phyloP scores from a whole-genome alignment of 2,113 vertebrate genomes.

The Canis aureus region DNA sequence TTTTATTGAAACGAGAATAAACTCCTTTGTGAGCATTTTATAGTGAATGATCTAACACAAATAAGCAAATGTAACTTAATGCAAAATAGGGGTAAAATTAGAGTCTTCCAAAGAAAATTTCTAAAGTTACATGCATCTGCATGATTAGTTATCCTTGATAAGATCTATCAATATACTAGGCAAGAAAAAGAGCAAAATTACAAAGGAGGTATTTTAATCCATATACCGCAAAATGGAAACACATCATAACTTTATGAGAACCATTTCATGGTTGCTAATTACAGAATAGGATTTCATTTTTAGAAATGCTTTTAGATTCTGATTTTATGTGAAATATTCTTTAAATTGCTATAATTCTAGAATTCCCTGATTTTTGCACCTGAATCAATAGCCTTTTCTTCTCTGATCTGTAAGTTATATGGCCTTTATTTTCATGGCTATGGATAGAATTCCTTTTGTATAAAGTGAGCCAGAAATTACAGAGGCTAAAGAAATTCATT shows the following conservation, averaged over 20 bases:
- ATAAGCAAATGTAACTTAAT: background rate
- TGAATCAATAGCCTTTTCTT: conserved; percentile 9
- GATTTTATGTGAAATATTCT: conserved; percentile 13
- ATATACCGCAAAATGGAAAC: background rate
- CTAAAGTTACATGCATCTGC: background rate
- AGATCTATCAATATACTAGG: background rate
- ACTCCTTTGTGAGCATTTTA: background rate
- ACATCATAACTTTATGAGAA: background rate
- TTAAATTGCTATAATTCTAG: background rate
- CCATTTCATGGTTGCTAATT: background rate
- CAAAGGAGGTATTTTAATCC: background rate
- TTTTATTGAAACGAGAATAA: conserved; percentile 19
- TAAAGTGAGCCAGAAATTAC: background rate
- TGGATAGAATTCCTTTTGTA: background rate
- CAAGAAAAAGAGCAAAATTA: background rate
- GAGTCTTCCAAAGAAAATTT: background rate
- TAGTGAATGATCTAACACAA: background rate
- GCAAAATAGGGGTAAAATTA: background rate
- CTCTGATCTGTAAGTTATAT: background rate
- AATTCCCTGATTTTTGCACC: background rate
- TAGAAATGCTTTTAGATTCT: background rate
- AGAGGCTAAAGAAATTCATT: conserved; percentile 18
- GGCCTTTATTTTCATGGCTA: conserved; percentile 10
- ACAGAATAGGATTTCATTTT: background rate
- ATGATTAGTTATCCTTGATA: background rate